Conservation (phyloP, 2,113 vertebrate genomes). For the Poeciliopsis prolifica region DNA sequence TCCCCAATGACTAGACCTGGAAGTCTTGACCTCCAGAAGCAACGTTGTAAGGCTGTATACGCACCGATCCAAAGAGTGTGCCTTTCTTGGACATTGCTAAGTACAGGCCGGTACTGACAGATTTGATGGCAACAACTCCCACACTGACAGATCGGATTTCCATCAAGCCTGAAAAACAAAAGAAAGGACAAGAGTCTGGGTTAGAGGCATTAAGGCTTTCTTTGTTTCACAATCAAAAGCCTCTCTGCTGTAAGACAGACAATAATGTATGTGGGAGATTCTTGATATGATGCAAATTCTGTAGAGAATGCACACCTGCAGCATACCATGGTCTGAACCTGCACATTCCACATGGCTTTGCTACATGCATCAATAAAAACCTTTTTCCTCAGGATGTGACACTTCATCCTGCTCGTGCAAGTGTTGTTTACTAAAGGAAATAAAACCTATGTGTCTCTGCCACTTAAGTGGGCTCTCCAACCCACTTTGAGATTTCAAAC, state of each 20-base stretch:
- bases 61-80: conserved; percentile 92
- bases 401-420: conserved; percentile 37
- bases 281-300: background rate
- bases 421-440: conserved; percentile 60
- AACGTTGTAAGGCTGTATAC: conserved; percentile 68
- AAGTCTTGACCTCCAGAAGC: conserved; percentile 45
- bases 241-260: conserved; percentile 42
- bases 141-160: conserved; percentile 93
- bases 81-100: conserved; percentile 93
- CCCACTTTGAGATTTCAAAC: conserved; percentile 67
- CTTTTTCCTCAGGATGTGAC: conserved; percentile 44
- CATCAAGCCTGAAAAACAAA: conserved; percentile 85
- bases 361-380: conserved; percentile 17
- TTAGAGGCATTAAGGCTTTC: conserved; percentile 63
- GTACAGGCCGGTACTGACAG: conserved; percentile 90
- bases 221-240: conserved; percentile 71
- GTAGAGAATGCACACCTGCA: background rate
- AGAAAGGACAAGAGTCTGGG: conserved; percentile 58
- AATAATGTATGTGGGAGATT: background rate
- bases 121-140: conserved; percentile 90
- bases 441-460: conserved; percentile 47
- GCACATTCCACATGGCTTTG: background rate
- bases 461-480: conserved; percentile 48
- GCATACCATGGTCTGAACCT: conserved; percentile 5
- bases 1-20: conserved; percentile 1